phyloP scores from a whole-genome alignment of 2,888 invertebrate species.

The Drosophila helvetica region DNA sequence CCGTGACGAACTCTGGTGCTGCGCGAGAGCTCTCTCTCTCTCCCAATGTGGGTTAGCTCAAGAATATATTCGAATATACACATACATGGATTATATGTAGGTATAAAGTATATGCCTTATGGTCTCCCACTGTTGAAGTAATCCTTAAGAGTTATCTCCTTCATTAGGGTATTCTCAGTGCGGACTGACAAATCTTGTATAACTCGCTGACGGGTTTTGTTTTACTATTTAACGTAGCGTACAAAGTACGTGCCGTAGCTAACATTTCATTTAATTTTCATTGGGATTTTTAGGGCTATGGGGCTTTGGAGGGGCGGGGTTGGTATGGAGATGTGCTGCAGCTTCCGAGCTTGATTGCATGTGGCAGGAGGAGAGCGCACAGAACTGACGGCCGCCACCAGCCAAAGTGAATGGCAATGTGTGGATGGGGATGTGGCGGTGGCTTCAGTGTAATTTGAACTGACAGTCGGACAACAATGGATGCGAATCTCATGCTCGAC shows the following conservation, averaged over 20 bases:
- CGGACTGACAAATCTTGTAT: not conserved
- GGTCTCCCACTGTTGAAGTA: no score
- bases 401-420: slow-evolving; percentile 8
- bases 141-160: no score
- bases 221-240: slow-evolving; percentile 44
- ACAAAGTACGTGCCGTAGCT: slow-evolving; percentile 56
- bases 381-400: not conserved
- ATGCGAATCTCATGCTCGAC: slow-evolving; percentile 14
- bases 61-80: no score
- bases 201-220: slow-evolving; percentile 40
- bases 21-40: no score
- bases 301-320: not conserved
- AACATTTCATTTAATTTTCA: slow-evolving; percentile 57
- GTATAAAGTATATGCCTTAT: no score
- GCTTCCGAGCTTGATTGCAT: slow-evolving; percentile 55
- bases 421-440: slow-evolving; percentile 19
- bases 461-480: slow-evolving; percentile 51
- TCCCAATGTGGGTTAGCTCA: no score
- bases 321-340: slow-evolving; percentile 31
- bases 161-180: slow-evolving; percentile 11
- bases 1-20: no score
- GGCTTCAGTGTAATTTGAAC: slow-evolving; percentile 60
- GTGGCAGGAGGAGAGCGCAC: slow-evolving; percentile 26
- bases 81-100: no score
- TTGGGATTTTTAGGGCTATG: slow-evolving; percentile 6